Base-by-base conservation (phyloP, 2,888 invertebrate species). In the Cabera pusaria region DNA sequence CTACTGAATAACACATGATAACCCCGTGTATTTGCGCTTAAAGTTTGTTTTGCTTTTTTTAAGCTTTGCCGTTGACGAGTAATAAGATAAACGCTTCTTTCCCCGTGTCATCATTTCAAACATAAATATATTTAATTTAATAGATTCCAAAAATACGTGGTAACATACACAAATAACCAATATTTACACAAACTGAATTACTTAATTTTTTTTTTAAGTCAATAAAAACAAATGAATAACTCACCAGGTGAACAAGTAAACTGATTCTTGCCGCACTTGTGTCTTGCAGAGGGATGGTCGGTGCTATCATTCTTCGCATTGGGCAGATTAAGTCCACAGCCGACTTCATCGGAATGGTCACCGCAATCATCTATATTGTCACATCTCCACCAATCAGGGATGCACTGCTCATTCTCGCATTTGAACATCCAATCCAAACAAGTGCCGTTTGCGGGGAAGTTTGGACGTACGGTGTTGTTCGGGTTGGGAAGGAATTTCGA, bases 311-410 rank as follows among this genome's bases (percentile, higher is more conserved):
- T 58, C n/a, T 69, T 64, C 8, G 62, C 44, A 29, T 72, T 64
- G 2, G 70, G 60, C 49, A 60, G 32, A 31, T 64, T 41, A 18
- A 65, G 33, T 5, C 78, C 83, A 43, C 92, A 94, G 0, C 93
- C 93, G 0, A 90, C 49, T 65, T 96, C 96, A 61, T 96, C 96
- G 0, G 93, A 93, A 20, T 90, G 89, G 51, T 96, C 95, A 0
- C 92, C 93, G 51, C 96, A 96, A 58, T 96, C 96, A 54, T 93
- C 90, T 1, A 94, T 93, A 0, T 79, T 91, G 61, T 96, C 96
- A 63, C 96, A 96, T 48, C 94, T 92, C 96, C 95, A 95, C 93
- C 94, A 94, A 48, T 92, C 92, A 0, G 95, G 95, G 24, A 95
- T 88, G 60, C 95, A 95, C 67, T 92, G 92, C 5, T 79, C 90